Conservation (phyloP, 2,113 vertebrate genomes). For the Hippocampus mohnikei region DNA sequence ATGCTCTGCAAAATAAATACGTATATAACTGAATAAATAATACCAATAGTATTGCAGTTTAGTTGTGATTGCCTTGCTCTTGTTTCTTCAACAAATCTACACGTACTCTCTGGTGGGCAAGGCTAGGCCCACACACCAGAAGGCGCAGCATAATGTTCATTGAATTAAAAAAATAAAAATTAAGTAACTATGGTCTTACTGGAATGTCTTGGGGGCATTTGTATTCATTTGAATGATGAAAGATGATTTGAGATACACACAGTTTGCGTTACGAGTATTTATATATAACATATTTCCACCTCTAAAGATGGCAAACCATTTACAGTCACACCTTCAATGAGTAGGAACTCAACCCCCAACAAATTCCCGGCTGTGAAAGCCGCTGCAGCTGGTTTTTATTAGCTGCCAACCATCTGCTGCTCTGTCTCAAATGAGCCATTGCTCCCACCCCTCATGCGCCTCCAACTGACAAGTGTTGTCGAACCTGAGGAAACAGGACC, state of each 20-base stretch:
- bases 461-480: neutral
- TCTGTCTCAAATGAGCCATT: neutral
- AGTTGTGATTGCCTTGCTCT: no score
- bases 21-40: no score
- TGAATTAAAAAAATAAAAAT: no score
- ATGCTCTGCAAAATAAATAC: no score
- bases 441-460: neutral
- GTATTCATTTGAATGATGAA: neutral
- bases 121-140: no score
- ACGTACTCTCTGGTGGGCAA: no score
- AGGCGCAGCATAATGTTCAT: no score
- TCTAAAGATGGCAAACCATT: neutral
- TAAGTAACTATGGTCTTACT: no score
- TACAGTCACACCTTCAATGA: neutral
- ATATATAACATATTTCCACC: neutral
- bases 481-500: neutral
- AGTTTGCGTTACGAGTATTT: neutral
- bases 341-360: neutral
- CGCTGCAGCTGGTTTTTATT: neutral
- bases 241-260: neutral
- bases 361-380: neutral
- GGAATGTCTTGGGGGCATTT: no score
- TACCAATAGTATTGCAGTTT: no score
- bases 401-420: neutral
- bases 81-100: no score